Percentiles rank a stretch among this genome's conserved stretches.
Conservation (phyloP, 2,888 invertebrate genomes). For the Drosophila mimica region DNA sequence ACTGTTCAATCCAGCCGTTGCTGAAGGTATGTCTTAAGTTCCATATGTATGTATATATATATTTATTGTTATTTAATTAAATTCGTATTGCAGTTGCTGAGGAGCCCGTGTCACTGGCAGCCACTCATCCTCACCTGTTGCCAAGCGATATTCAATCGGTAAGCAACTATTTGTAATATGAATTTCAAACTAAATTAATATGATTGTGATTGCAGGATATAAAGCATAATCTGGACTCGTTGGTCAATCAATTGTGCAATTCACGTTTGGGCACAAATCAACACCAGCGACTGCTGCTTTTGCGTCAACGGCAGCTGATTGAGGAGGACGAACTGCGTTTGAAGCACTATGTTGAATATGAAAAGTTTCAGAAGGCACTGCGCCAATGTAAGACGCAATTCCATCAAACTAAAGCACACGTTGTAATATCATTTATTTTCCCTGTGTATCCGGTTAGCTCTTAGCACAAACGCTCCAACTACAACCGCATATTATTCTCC, state of each 20-base stretch:
- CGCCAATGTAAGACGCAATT: constrained; percentile 76
- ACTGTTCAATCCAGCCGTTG: constrained; percentile 61
- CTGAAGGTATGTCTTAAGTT: constrained; percentile 59
- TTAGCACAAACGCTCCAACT: constrained; percentile 75
- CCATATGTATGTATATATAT: not conserved
- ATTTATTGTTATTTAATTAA: not conserved
- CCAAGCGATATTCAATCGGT: constrained; percentile 84
- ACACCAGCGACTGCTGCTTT: constrained; percentile 82
- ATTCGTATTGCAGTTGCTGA: constrained; percentile 70
- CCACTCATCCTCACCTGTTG: constrained; percentile 83
- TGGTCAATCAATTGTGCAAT: constrained; percentile 83
- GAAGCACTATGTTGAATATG: constrained; percentile 84
- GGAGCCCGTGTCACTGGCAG: constrained; percentile 84
- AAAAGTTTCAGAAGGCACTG: constrained; percentile 84
- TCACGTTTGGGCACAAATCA: constrained; percentile 84
- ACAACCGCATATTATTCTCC: constrained; percentile 69
- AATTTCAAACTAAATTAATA: not conserved
- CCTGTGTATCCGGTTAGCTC: constrained; percentile 43
- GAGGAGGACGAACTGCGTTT: constrained; percentile 85
- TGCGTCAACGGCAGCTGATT: constrained; percentile 84
- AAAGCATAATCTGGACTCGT: constrained; percentile 84
- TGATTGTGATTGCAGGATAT: constrained; percentile 78
- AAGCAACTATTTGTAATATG: constrained; percentile 34
- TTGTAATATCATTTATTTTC: not conserved
- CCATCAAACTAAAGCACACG: not conserved